Base-by-base conservation (phyloP, 2,113 vertebrate species). In the Alouatta palliata region DNA sequence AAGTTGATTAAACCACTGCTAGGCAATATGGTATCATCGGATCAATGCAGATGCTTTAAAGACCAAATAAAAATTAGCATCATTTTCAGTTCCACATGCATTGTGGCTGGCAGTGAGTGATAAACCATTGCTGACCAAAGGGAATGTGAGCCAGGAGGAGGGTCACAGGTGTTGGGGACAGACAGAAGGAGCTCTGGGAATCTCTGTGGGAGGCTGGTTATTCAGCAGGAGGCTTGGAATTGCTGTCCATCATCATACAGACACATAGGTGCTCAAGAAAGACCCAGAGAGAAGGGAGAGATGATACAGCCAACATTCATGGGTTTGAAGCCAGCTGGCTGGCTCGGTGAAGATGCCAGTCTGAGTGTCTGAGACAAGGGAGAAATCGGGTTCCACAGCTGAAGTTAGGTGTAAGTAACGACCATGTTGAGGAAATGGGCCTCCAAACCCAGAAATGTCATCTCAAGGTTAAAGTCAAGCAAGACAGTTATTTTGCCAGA, bases 301-400 rank as follows among this genome's bases (percentile, higher is more conserved):
- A 8, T 11, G 11, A 21, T 0, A 0, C 0, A 3, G 8, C 40
- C 11, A 3, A 1, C 0, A 0, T 0, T 5, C 37, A 2, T 6
- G 13, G 35, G 12, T 14, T 3, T 32, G 52, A 4, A 3, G 16
- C 56, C 1, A 9, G 8, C 2, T 0, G 27, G 8, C 27, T 14
- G 47, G 13, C 47, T 49, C 5, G 5, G 1, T 16, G 21, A 11
- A 16, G 27, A 3, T 19, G 2, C 1, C 2, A 0, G 11, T 6
- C 6, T 27, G 81, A 37, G 17, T 37, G 1, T 8, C 35, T 66
- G 66, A 3, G 27, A 11, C 0, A 3, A 10, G 17, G 4, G 49
- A 14, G 6, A 6, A 17, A 10, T 30, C 8, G 16, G 37, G 58
- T 12, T 40, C 43, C 40, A 3, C 2, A 6, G 11, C 2, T 32